Conservation (phyloP, 2,888 invertebrate species). For the Agrochola circellaris region DNA sequence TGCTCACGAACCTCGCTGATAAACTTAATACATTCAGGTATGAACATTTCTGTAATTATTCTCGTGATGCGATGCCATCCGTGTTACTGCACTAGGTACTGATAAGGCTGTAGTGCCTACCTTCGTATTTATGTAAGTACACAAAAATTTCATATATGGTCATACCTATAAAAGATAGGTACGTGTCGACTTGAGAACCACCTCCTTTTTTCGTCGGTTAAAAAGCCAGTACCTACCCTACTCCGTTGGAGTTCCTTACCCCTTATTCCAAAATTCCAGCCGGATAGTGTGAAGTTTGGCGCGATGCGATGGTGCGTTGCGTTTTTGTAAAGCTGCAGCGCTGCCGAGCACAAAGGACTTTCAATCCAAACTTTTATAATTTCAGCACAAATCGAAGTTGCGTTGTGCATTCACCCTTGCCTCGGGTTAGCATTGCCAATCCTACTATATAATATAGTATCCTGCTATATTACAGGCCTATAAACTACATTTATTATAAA, state of each 20-base stretch:
- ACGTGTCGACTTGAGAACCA: neutral
- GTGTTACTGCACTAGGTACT: neutral
- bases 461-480: too few relatives aligned
- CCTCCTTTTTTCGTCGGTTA: neutral
- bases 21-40: conserved; percentile 93
- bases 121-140: neutral
- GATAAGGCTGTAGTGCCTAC: neutral
- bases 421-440: too few relatives aligned
- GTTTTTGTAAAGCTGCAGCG: neutral
- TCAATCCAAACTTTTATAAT: neutral
- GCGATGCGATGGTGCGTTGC: neutral
- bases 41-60: neutral
- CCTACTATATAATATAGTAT: too few relatives aligned
- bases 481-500: too few relatives aligned
- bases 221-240: too few relatives aligned
- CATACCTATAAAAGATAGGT: neutral
- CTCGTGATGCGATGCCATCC: neutral
- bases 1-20: conserved; percentile 91
- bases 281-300: neutral
- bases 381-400: neutral
- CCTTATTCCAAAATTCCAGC: neutral
- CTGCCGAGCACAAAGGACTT: neutral
- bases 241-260: neutral
- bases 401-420: too few relatives aligned
- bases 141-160: neutral